Percentiles rank a stretch among this genome's conserved stretches.
phyloP scores from a whole-genome alignment of 2,113 vertebrate genomes.

The Lipotes vexillifer region DNA sequence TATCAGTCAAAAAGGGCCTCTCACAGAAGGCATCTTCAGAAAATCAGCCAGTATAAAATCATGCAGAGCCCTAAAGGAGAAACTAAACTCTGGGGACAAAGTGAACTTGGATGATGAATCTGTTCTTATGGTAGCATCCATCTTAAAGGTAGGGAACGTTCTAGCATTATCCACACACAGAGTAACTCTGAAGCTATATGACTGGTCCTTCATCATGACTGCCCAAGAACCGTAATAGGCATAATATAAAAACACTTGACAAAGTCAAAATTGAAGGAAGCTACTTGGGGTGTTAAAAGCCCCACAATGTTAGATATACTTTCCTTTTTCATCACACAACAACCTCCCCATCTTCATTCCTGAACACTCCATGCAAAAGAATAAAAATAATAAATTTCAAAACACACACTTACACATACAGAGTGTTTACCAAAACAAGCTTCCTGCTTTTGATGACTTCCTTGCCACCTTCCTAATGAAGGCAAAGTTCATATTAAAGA shows the following conservation, averaged over 20 bases:
- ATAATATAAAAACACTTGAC: neutral
- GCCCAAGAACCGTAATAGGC: too few relatives aligned
- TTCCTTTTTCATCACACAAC: neutral
- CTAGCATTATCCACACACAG: neutral
- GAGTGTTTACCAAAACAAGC: neutral
- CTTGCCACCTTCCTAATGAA: neutral
- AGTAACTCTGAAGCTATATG: neutral
- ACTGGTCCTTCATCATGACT: neutral
- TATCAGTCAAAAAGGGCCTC: conserved; percentile 87
- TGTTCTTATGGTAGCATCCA: conserved; percentile 86
- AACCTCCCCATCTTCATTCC: neutral
- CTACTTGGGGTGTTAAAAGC: neutral
- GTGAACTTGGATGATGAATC: conserved; percentile 84
- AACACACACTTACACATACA: neutral
- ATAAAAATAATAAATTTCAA: neutral
- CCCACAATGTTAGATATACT: neutral
- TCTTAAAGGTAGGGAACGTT: conserved; percentile 84
- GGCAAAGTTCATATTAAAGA: neutral
- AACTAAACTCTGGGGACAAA: conserved; percentile 83
- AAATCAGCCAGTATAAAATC: conserved; percentile 86
- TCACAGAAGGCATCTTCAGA: conserved; percentile 88
- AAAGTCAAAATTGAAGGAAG: neutral
- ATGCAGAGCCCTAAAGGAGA: conserved; percentile 85
- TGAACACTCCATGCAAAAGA: neutral
- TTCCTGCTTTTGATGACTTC: neutral